Evolutionary conservation across 2,113 vertebrate species (phyloP).

Genomic region (Nymphicus hollandicus): DNA sequence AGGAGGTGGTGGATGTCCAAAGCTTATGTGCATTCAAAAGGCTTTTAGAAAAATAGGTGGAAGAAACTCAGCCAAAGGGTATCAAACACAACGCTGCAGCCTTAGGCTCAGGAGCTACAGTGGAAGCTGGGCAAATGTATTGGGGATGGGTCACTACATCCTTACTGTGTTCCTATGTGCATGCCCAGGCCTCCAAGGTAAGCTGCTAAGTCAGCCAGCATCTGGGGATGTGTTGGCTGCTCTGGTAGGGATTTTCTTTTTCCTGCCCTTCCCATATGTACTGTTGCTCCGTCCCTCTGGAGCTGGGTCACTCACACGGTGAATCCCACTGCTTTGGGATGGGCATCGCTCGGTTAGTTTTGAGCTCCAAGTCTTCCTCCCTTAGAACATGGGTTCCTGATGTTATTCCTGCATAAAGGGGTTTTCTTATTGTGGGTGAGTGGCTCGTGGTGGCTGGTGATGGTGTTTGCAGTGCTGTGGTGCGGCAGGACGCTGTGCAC

Average conservation of each 20-base stretch:
- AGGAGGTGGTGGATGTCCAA: background rate
- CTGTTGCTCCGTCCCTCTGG: no score
- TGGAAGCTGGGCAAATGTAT: background rate
- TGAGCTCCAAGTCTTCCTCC: accelerated
- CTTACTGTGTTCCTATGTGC: accelerated
- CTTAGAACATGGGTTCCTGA: accelerated
- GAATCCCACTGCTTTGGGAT: accelerated
- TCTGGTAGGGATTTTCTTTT: background rate
- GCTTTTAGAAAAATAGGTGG: background rate
- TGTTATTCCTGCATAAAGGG: background rate
- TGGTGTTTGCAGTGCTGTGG: no score
- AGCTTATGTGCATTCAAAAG: background rate
- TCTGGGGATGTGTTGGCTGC: background rate
- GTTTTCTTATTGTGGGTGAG: accelerated
- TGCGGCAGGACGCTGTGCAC: background rate
- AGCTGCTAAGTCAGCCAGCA: background rate
- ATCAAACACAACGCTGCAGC: accelerated
- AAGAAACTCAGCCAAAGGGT: background rate
- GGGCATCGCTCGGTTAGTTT: no score
- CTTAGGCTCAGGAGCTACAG: background rate
- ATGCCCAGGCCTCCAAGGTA: background rate
- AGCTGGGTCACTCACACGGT: no score
- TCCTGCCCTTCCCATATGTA: background rate
- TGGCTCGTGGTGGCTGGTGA: accelerated
- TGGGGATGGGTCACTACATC: background rate